phyloP scores from a whole-genome alignment of 2,888 invertebrate species.

The Lepidocyrtoides sp. region DNA sequence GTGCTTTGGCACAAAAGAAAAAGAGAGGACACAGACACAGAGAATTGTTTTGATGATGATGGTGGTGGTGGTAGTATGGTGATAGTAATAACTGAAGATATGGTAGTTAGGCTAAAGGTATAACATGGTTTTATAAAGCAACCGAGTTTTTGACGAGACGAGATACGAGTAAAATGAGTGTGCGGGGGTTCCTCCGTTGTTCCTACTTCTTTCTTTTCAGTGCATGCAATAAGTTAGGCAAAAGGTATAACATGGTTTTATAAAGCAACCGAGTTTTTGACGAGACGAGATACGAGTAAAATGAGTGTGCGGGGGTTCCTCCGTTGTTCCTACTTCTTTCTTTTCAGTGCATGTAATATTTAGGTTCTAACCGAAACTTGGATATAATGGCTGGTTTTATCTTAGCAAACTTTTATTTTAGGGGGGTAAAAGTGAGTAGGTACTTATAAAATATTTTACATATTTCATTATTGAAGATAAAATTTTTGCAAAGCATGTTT shows the following conservation, averaged over 20 bases:
- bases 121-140: background rate
- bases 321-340: background rate
- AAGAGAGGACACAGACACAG: background rate
- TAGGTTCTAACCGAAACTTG: background rate
- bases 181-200: too few relatives aligned
- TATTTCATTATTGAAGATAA: too few relatives aligned
- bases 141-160: background rate
- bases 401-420: too few relatives aligned
- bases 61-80: background rate
- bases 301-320: slow-evolving; percentile 29
- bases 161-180: background rate
- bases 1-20: background rate
- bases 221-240: background rate
- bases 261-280: slow-evolving; percentile 7
- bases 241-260: background rate
- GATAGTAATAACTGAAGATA: too few relatives aligned
- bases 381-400: background rate
- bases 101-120: background rate
- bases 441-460: too few relatives aligned
- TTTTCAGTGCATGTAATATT: background rate
- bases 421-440: too few relatives aligned
- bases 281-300: background rate
- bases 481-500: too few relatives aligned
- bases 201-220: too few relatives aligned
- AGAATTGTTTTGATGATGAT: background rate